Base-by-base conservation (phyloP, 2,113 vertebrate genomes). In the Megalops atlanticus region DNA sequence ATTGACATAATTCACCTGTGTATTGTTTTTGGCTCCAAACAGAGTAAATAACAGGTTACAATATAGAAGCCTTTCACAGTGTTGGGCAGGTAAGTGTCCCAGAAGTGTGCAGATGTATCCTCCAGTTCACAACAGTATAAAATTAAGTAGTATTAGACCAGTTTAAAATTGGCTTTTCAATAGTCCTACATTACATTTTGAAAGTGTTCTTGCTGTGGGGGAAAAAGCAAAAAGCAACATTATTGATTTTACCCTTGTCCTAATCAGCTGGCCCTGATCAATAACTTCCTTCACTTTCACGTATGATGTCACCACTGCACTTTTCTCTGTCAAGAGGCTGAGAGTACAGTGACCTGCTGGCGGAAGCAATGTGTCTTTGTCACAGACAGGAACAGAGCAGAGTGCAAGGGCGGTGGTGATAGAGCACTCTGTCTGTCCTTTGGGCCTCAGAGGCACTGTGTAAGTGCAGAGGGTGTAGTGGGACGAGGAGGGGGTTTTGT, bases 381-480 rank as follows among this genome's bases (percentile, higher is more conserved):
- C 45, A 49, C 58, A 27, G 64, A 69, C 31, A 33, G 64, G 64
- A 69, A 69, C 64, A 69, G 64, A 33, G 64, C 12, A 54, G 24
- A 54, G 49, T 24, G 49, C 49, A 54, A 21, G 16, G 16, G 49
- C 8, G 5, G 49, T 10, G n/a, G 3, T 69, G 12, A 31, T 69
- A 12, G 31, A 10, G 84, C 47, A 49, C 79, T 78, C 68, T 71
- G 45, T 79, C 77, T 78, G 73, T 41, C 18, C 76, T 39, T 54
- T 58, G 49, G 58, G 49, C 35, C 52, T 47, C 75, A 21, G 45
- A 54, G 75, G 16, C 27, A 77, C 75, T 31, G 4, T 2, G 49
- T 21, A 3, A 54, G 2, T 21, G 49, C 49, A 21, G 49, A 54
- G 47, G 2, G 18, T 15, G 12, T 27, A 1, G 31, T 69, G 64